Evolutionary conservation across 2,113 vertebrate genomes (phyloP), one percentile per base, ranked within the genome.

Genomic region (Chrysochloris asiatica): DNA sequence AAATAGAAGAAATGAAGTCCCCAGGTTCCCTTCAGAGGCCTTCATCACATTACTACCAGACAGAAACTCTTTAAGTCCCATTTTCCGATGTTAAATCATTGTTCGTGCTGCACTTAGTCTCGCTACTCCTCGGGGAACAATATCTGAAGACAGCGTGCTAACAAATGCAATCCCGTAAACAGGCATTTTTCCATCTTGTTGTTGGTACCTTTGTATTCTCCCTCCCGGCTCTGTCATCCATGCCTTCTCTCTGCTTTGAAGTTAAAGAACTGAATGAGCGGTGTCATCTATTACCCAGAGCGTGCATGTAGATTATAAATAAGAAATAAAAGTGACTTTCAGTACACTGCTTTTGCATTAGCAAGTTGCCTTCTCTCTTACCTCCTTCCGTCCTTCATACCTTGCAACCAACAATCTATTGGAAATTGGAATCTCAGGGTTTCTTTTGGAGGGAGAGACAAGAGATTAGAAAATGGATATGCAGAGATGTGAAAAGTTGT

Each of bases 341-440:
- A 96, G 97, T 97, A 98, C 98, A 98, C 97, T 97, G 95, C 97
- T 99, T 98, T 97, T 98, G 98, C 98, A 98, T 99, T 98, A 99
- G 98, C 97, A 94, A 96, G 95, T 91, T 91, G 85, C 94, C 95
- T 90, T 96, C 96, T 96, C 97, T 92, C 89, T 97, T 97, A 95
- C 97, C 88, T 97, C 96, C 86, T 85, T 88, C 97, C 88, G 96
- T 95, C 96, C 97, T 98, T 95, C 95, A 92, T 95, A 96, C 89
- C 97, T 96, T 96, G 89, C 97, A 95, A 96, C 92, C 95, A 94
- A 95, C 93, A 88, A 94, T 92, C 96, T 97, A 96, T 97, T 96
- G 93, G 93, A 93, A 97, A 95, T 83, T 76, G 43, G 88, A 87
- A 96, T 96, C 95, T 77, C 86, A 85, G 93, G 93, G 95, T 92